Base-by-base conservation (phyloP, 2,888 invertebrate genomes). In the Cerceris rybyensis region DNA sequence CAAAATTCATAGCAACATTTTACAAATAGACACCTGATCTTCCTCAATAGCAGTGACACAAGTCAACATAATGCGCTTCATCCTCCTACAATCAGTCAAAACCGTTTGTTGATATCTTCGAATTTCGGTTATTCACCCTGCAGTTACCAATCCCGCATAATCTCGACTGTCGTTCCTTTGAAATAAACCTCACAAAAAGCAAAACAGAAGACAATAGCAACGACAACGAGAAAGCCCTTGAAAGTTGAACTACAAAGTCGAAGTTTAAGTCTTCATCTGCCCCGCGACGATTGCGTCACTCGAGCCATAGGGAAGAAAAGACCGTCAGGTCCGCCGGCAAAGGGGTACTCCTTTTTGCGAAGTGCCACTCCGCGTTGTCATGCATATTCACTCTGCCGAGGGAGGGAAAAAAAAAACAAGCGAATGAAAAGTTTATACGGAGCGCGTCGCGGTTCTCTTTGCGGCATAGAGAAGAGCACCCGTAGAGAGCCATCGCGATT, bases 311-410 rank as follows among this genome's bases (percentile, higher is more conserved):
- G 0, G 39, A 9, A 9, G 55, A 61, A 61, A 72, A 28, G 43
- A 9, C 17, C 57, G 16, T 6, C 13, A 9, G 58, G 13, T 41
- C 41, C 58, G 42, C 58, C 7, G 39, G n/a, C 41, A 55, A n/a
- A 43, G 28, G 28, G 39, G n/a, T 7, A 13, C 13, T 9, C 11
- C 11, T 43, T 76, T 70, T 68, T 54, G 43, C 46, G 1, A 77
- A 77, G 59, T 58, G 68, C 46, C 63, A 17, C 54, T 46, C 59
- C 50, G 16, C 55, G 50, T 55, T 60, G 50, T 57, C 59, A 80
- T 73, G 70, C 70, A 80, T 82, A 80, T 78, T 80, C 75, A 72
- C 8, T 7, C 16, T 7, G 39, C 2, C 11, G 17, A 13, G 71
- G 46, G 54, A 60, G 28, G 28, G 28, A 28, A 28, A 1, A 28